These are phyloP conservation scores for Garrulus glandarius DNA, from an alignment of 2,797 vertebrate genomes.

Conservation along the genomic window DNA sequence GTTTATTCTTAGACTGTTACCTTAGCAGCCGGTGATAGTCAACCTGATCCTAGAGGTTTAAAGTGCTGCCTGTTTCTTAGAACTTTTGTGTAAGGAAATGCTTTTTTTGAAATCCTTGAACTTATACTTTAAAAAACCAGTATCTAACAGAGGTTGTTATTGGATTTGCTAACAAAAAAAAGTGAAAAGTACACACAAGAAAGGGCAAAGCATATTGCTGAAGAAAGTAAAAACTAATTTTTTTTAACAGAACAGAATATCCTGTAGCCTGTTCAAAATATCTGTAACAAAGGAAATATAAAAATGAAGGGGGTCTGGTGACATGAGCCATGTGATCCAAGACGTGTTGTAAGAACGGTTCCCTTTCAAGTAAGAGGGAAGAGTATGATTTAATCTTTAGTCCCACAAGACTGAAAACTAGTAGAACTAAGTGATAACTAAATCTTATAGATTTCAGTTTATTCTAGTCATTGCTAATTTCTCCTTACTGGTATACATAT, in stretches of 20 bases:
- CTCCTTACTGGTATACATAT: neutral
- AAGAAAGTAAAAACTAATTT: neutral
- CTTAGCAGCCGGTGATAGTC: neutral
- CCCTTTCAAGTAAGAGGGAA: neutral
- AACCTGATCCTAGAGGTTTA: neutral
- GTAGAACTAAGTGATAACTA: neutral
- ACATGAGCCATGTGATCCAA: neutral
- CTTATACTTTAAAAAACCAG: fast-evolving
- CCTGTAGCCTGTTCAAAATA: neutral
- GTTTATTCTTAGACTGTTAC: neutral
- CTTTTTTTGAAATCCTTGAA: neutral
- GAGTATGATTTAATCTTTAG: neutral
- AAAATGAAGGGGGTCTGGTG: neutral
- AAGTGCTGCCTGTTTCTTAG: neutral
- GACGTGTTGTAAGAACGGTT: neutral
- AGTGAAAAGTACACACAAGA: neutral
- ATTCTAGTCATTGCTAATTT: neutral
- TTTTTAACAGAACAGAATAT: neutral
- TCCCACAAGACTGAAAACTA: neutral
- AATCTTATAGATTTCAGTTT: neutral
- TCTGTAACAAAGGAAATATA: neutral
- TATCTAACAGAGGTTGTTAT: neutral
- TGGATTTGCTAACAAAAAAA: neutral
- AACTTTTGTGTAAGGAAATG: neutral
- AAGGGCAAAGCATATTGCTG: neutral